phyloP scores from a whole-genome alignment of 2,113 vertebrate species.

The Etheostoma cragini region DNA sequence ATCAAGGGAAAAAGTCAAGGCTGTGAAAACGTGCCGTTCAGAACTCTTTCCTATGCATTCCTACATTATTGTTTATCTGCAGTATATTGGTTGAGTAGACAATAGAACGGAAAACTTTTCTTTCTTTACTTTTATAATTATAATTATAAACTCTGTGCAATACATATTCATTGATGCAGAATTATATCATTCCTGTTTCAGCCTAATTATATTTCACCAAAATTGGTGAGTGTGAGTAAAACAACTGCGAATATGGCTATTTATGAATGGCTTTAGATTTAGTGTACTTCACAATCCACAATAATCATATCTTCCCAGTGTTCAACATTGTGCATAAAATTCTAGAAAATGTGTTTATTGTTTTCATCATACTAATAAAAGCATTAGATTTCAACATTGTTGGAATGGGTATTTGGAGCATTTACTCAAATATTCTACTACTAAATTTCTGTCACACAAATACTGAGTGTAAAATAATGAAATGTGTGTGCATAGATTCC shows the following conservation, averaged over 20 bases:
- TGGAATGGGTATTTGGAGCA: not conserved
- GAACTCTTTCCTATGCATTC: not conserved
- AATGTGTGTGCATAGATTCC: not conserved
- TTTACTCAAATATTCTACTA: not conserved
- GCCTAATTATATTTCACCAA: not conserved
- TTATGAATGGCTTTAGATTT: not conserved
- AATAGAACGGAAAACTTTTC: not conserved
- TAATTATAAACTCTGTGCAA: too few relatives aligned
- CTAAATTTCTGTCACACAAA: not conserved
- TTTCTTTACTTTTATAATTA: not conserved
- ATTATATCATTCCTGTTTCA: not conserved
- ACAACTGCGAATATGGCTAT: not conserved
- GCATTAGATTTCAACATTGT: not conserved
- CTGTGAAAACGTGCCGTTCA: not conserved
- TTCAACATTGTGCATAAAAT: slow-evolving; percentile 6
- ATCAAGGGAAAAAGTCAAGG: not conserved
- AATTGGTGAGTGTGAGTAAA: not conserved
- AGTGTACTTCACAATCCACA: not conserved
- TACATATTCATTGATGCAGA: not conserved
- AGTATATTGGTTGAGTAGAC: not conserved
- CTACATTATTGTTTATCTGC: not conserved
- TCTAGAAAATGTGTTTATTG: not conserved
- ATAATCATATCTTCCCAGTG: not conserved
- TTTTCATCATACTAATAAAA: not conserved
- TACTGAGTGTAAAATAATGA: not conserved